Evolutionary conservation across 2,113 vertebrate species (phyloP), one percentile per base, ranked within the genome.

Genomic region (Falcunculus frontatus): DNA sequence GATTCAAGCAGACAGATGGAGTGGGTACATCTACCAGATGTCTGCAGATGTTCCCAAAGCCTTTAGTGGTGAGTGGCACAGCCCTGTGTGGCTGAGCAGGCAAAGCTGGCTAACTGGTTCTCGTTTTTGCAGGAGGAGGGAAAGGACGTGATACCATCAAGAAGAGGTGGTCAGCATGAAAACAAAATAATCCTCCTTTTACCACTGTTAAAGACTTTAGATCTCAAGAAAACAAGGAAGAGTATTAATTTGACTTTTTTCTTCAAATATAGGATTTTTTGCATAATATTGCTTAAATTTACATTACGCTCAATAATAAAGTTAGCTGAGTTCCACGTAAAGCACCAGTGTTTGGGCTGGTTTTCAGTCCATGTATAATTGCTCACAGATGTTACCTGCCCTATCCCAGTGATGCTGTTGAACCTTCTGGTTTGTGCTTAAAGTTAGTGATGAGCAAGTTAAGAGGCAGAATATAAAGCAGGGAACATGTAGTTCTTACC

Each of bases 301-400:
- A 47, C 30, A n/a, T 59, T 79, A 47, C 0, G 0, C 15, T 90
- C 15, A 63, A 50, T 27, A 83, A 83, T 46, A 87, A 89, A 69
- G 69, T 50, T 65, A 59, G 55, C 11, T 41, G 53, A 89, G 53
- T 59, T 70, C 62, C 59, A 55, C 21, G 65, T 42, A 83, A 77
- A 70, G 30, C n/a, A 86, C 33, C 56, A 90, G 52, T 52, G 50
- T 46, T 74, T 16, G 35, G 27, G 30, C 3, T 90, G 49, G 1
- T 91, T 88, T 87, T 41, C 52, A 72, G 69, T 37, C 56, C 56
- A 29, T 16, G 4, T 35, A 39, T 87, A 81, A 87, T 70, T 59
- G 63, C 52, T 91, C 37, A 82, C 84, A 96, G 86, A 93, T 92
- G 82, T 60, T 92, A 91, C 65, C 74, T 92, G 87, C 46, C 42